These are phyloP conservation scores for Venusia cambrica DNA, from an alignment of 2,888 invertebrate genomes.

Conservation along the genomic window DNA sequence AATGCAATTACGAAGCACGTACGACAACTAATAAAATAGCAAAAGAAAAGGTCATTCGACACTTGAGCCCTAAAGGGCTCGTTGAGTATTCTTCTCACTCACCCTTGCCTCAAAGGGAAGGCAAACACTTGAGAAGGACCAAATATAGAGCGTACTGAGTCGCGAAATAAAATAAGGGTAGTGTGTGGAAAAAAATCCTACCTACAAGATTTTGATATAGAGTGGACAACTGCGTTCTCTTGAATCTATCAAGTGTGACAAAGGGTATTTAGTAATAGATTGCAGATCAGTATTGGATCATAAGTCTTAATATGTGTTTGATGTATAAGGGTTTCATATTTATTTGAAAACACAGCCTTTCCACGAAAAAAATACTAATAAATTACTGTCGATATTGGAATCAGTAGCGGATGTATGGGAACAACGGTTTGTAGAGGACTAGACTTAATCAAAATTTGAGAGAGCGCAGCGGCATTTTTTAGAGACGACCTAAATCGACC, in stretches of 20 bases:
- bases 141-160: slow-evolving; percentile 79
- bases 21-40: slow-evolving; percentile 76
- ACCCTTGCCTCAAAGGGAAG: slow-evolving; percentile 64
- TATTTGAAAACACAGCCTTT: no score
- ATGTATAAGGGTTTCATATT: no score
- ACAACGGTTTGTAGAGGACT: no score
- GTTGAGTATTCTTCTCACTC: slow-evolving; percentile 70
- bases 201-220: slow-evolving; percentile 33
- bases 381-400: no score
- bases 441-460: no score
- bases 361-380: no score
- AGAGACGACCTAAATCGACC: no score
- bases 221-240: slow-evolving; percentile 37
- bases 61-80: slow-evolving; percentile 59
- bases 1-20: slow-evolving; percentile 65
- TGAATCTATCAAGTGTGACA: slow-evolving; percentile 8
- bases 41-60: slow-evolving; percentile 67
- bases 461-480: no score
- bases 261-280: no score
- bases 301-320: no score
- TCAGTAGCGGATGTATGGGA: no score
- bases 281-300: no score
- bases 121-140: slow-evolving; percentile 43
- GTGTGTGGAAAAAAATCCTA: slow-evolving; percentile 50
- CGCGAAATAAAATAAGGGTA: slow-evolving; percentile 76